Conservation (phyloP, 64 coral and sea anemone species). For the Pocillopora damicornis region DNA sequence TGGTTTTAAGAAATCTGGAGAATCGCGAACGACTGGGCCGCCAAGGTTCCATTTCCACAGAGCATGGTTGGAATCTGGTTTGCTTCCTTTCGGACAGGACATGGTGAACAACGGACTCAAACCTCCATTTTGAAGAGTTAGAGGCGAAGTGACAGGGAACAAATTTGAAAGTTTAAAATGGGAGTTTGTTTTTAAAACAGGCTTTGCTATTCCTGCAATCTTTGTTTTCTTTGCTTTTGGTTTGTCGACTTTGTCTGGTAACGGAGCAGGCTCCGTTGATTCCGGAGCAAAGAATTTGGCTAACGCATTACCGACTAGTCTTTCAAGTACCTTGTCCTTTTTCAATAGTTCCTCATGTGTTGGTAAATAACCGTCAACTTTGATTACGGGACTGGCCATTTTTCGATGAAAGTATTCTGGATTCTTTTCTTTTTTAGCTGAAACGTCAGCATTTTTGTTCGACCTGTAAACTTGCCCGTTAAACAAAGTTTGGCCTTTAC, state of each 20-base stretch:
- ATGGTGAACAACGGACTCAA: conserved; percentile 40
- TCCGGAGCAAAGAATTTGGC: conserved; percentile 13
- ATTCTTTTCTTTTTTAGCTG: not conserved
- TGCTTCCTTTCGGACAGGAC: not conserved
- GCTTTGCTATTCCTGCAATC: conserved; percentile 1
- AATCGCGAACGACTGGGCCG: conserved; percentile 13
- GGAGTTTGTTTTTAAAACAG: conserved; percentile 32
- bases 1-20: conserved; percentile 7
- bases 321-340: conserved; percentile 20
- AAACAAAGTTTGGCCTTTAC: not conserved
- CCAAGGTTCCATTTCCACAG: conserved; percentile 54
- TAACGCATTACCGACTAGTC: conserved; percentile 2
- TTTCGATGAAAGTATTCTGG: not conserved
- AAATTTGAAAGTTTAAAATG: conserved; percentile 55
- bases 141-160: conserved; percentile 21
- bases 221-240: conserved; percentile 9
- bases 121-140: conserved; percentile 24
- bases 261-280: not conserved
- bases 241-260: not conserved
- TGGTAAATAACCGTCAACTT: not conserved
- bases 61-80: conserved; percentile 18
- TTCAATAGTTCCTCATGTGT: not conserved
- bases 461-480: not conserved
- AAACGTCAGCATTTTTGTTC: not conserved
- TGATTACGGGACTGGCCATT: not conserved